Percentiles rank a stretch among this genome's conserved stretches.
These are phyloP conservation scores for Slavum lentiscoides DNA, from an alignment of 2,888 invertebrate genomes.

Conservation along the genomic window DNA sequence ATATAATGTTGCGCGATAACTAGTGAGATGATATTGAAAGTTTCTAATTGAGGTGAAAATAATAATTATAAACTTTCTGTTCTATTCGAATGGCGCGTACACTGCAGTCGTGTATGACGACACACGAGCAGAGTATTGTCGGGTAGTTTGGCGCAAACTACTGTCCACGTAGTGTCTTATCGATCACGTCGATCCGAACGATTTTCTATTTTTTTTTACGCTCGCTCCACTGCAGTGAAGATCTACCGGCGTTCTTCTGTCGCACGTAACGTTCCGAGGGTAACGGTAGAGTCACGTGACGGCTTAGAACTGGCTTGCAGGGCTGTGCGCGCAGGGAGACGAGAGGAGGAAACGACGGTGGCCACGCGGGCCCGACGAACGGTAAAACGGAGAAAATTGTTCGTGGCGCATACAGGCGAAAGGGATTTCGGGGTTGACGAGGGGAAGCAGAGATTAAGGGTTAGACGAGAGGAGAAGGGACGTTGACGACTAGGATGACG, in stretches of 20 bases:
- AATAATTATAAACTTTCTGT: constrained; percentile 43
- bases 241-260: constrained; percentile 7
- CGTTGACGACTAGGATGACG: background rate
- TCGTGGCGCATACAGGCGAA: background rate
- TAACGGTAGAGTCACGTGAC: background rate
- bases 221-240: background rate
- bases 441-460: background rate
- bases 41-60: constrained; percentile 31
- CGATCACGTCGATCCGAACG: too few relatives aligned
- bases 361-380: background rate
- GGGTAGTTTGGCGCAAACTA: background rate
- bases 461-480: background rate
- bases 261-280: background rate
- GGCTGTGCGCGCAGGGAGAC: background rate
- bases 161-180: background rate
- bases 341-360: background rate
- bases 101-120: background rate
- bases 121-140: constrained; percentile 21
- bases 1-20: constrained; percentile 28
- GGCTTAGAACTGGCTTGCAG: background rate
- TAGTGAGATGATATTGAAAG: constrained; percentile 27
- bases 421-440: background rate
- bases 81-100: background rate
- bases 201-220: too few relatives aligned
- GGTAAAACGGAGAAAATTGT: background rate